Base-by-base conservation (phyloP, 2,888 invertebrate genomes). In the Heliconius aoede region DNA sequence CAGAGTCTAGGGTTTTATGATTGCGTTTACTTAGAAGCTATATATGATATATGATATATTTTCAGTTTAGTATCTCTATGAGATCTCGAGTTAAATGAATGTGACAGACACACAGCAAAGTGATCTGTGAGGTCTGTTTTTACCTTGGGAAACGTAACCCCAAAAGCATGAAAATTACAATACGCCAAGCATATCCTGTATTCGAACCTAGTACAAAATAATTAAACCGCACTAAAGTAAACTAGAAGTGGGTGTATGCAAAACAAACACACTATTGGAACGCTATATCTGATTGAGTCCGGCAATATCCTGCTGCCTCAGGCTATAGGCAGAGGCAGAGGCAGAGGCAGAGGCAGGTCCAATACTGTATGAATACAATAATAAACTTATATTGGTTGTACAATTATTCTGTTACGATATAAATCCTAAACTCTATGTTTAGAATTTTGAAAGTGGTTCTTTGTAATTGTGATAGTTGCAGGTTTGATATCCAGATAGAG, bases 171-270 rank as follows among this genome's bases (percentile, higher is more conserved):
- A 9, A 4, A 21, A 30, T 32, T 24, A 36, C 5, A 24, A 64
- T 51, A 51, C n/a, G 9, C 11, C 55, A 32, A 3, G 24, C 55
- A 69, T 7, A 55, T 18, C 55, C 69, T 30, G 30, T 21, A 24
- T 55, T n/a, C 4, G 28, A 24, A 30, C n/a, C 69, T 55, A 55
- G 69, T 69, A 30, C 8, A 32, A 24, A 24, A 69, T 69, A 69
- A 69, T 55, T 69, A 69, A 69, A 69, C 69, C 55, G 32, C 69
- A 65, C 65, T 55, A 69, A 69, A 69, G 69, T 69, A 55, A 69
- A 69, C 69, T n/a, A 55, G 55, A 55, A 51, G 69, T 69, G 69
- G 69, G 69, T 69, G 51, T 69, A 69, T 69, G 69, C 69, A 69
- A 69, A 69, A 51, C 32, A 69, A 69, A 69, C 69, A 69, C 55